Conservation (phyloP, 37 sponge, comb jelly and placozoan species). For the Lycopodina hypogea region DNA sequence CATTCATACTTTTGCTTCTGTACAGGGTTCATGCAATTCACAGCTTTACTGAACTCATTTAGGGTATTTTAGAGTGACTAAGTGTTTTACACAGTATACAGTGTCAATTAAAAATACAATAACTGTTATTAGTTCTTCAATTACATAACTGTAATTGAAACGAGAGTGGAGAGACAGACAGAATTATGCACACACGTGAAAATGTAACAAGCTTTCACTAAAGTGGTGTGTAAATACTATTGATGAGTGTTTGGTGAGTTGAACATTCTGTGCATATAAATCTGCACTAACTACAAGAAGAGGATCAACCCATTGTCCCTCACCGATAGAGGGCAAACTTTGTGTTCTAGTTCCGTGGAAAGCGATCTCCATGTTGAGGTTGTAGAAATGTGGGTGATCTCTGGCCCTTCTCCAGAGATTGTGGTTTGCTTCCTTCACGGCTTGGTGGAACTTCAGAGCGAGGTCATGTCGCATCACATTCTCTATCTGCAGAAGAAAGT, state of each 20-base stretch:
- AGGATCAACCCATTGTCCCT: neutral
- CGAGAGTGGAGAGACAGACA: no score
- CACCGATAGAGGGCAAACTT: constrained; percentile 51
- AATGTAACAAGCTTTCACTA: no score
- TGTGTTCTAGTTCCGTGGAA: constrained; percentile 45
- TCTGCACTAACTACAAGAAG: neutral
- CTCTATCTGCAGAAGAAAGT: constrained; percentile 44
- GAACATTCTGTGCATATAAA: neutral
- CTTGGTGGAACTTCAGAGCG: constrained; percentile 22
- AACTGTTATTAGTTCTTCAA: no score
- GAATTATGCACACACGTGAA: no score
- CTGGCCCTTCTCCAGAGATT: constrained; percentile 28
- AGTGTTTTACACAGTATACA: no score
- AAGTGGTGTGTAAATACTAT: neutral
- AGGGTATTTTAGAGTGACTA: no score
- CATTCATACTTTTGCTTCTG: no score
- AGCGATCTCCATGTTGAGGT: constrained; percentile 31
- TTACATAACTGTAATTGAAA: no score
- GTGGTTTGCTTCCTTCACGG: neutral
- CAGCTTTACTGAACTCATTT: no score
- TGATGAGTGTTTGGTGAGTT: neutral
- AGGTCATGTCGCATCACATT: constrained; percentile 45
- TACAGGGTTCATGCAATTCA: no score
- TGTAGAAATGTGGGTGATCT: constrained; percentile 9
- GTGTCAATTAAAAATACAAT: no score